phyloP scores from a whole-genome alignment of 2,797 vertebrate species.

The Anabacerthia variegaticeps region DNA sequence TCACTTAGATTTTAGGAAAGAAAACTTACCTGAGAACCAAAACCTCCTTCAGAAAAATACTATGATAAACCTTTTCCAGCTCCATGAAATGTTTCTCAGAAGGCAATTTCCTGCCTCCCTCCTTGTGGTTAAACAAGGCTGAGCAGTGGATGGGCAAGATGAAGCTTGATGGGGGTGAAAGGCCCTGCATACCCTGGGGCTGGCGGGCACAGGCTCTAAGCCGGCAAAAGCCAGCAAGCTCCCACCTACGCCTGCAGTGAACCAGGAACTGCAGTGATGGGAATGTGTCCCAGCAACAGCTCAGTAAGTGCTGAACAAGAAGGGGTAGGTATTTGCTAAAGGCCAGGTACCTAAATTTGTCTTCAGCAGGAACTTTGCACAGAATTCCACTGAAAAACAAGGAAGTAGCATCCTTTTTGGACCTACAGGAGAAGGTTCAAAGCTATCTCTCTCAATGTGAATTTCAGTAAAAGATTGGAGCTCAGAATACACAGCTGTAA shows the following conservation, averaged over 20 bases:
- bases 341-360: not conserved
- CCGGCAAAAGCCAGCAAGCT: not conserved
- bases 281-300: not conserved
- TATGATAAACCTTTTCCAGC: not conserved
- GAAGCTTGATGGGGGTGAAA: not conserved
- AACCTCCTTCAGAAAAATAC: not conserved
- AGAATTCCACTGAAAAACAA: not conserved
- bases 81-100: not conserved
- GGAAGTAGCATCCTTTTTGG: not conserved
- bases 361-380: not conserved
- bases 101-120: not conserved
- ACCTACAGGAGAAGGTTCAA: not conserved
- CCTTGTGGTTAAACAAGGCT: not conserved
- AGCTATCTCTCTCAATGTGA: not conserved
- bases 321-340: not conserved
- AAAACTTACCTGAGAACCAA: not conserved
- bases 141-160: not conserved
- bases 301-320: not conserved
- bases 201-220: not conserved
- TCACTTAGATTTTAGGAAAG: not conserved
- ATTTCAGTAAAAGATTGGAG: not conserved
- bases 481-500: not conserved
- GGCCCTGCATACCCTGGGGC: not conserved
- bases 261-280: not conserved
- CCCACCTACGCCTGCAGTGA: not conserved